phyloP scores from a whole-genome alignment of 2,888 invertebrate species.

The Lasioglossum vierecki region DNA sequence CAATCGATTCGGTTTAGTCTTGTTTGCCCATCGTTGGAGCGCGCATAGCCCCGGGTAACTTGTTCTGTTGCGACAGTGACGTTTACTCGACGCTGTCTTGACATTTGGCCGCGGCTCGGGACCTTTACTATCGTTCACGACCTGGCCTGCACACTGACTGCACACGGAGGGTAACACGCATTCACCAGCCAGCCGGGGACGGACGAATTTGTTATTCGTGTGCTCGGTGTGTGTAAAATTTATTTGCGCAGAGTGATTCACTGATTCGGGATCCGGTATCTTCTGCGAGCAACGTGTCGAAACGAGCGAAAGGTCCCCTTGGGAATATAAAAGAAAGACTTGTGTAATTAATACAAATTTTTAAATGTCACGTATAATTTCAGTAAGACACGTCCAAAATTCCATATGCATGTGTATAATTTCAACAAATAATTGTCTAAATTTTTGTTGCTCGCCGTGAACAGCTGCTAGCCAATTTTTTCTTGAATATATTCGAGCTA shows the following conservation, averaged over 20 bases:
- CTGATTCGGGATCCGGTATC: not conserved
- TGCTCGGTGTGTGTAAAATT: slow-evolving; percentile 1
- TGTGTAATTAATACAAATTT: no score
- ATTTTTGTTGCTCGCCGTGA: not conserved
- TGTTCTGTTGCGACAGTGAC: slow-evolving; percentile 40
- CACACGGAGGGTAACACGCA: slow-evolving; percentile 28
- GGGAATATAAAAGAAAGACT: not conserved
- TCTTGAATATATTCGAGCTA: not conserved
- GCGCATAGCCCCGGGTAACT: slow-evolving; percentile 4
- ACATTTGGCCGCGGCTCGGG: slow-evolving; percentile 60
- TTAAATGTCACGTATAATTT: not conserved
- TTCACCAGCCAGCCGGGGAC: slow-evolving; percentile 25
- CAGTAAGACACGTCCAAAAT: not conserved
- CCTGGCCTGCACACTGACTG: slow-evolving; percentile 23
- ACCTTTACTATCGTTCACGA: slow-evolving; percentile 59
- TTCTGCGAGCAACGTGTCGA: not conserved
- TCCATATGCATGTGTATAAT: no score
- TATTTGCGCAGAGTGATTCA: slow-evolving; percentile 1
- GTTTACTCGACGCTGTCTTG: slow-evolving; percentile 56
- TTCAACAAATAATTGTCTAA: not conserved
- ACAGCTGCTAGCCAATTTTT: not conserved
- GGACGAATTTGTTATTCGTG: slow-evolving; percentile 9
- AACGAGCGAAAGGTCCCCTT: not conserved
- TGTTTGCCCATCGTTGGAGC: not conserved
- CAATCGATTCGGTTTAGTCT: not conserved